Evolutionary conservation across 2,113 vertebrate species (phyloP).

Genomic region (Zingel zingel): DNA sequence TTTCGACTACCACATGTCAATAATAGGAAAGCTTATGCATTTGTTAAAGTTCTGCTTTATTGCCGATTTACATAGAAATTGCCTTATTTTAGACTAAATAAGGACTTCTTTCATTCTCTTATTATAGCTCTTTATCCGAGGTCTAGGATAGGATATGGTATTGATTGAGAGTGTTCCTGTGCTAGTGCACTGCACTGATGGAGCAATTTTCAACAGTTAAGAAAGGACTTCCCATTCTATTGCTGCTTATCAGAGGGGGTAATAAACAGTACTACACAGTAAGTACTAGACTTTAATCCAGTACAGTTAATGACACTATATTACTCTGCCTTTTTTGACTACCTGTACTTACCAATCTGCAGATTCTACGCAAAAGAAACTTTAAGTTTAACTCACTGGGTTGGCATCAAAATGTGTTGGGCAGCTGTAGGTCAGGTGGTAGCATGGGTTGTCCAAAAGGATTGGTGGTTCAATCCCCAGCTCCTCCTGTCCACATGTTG

Average conservation of each 20-base stretch:
- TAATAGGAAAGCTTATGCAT: conserved; percentile 96
- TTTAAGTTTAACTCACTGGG: not conserved
- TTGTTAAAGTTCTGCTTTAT: conserved; percentile 98
- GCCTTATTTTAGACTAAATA: conserved; percentile 98
- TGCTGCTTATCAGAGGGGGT: conserved; percentile 10
- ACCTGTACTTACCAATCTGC: not conserved
- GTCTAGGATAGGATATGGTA: conserved; percentile 90
- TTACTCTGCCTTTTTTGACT: not conserved
- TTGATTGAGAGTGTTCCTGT: conserved; percentile 88
- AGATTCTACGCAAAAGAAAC: not conserved
- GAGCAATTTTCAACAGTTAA: conserved; percentile 46
- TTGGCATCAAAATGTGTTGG: not conserved
- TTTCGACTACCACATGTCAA: conserved; percentile 95
- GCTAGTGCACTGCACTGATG: conserved; percentile 28
- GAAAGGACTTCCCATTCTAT: conserved; percentile 23
- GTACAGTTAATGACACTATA: not conserved
- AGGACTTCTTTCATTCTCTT: conserved; percentile 87
- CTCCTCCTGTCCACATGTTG: not conserved
- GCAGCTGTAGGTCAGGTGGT: not conserved
- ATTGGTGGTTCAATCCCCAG: not conserved
- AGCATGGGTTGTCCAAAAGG: not conserved
- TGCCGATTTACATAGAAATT: conserved; percentile 99
- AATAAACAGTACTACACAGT: not conserved
- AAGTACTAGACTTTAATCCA: not conserved
- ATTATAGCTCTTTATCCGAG: conserved; percentile 94